Evolutionary conservation across 2,888 invertebrate species (phyloP), one percentile per base, ranked within the genome.

Genomic region (Sphecodes monilicornis): DNA sequence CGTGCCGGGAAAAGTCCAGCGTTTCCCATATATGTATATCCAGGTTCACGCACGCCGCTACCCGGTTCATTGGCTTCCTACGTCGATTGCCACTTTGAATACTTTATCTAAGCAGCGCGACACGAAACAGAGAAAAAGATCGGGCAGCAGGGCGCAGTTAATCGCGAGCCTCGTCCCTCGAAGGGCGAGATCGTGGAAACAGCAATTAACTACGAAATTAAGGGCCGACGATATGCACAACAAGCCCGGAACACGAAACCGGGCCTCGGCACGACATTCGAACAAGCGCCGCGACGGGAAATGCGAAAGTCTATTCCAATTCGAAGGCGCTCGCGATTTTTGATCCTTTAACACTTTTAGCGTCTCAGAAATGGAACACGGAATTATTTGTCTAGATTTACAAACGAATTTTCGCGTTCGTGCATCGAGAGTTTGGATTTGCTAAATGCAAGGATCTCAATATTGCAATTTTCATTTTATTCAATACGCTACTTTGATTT

Each of bases 51-150:
- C 79, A 70, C 74, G 50, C 69, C 69, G 81, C 50, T n/a, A 0
- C n/a, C 68, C 43, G 82, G 86, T 86, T 87, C 87, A 72, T 87
- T 87, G 80, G 80, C 86, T 87, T 80, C 85, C 76, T 43, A 54
- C 86, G 64, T 78, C 80, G 75, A 84, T 87, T 78, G 60, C 60
- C 16, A 60, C 26, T 75, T 86, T 80, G 77, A 78, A 86, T 84
- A 79, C 72, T 85, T 76, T 87, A 88, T 88, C 88, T 70, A 74
- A 1, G 80, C 18, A 82, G 75, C 74, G 78, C 77, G 57, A 41
- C 75, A 78, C 72, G 85, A 70, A n/a, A n/a, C n/a, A n/a, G 29
- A 26, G 57, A 60, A 6, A 60, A 29, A 68, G 80, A 70, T 46
- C 50, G 70, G 36, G 29, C 16, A 29, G 13, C 29, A 16, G 66